phyloP scores from a whole-genome alignment of 2,113 vertebrate species.

The Zingel zingel region DNA sequence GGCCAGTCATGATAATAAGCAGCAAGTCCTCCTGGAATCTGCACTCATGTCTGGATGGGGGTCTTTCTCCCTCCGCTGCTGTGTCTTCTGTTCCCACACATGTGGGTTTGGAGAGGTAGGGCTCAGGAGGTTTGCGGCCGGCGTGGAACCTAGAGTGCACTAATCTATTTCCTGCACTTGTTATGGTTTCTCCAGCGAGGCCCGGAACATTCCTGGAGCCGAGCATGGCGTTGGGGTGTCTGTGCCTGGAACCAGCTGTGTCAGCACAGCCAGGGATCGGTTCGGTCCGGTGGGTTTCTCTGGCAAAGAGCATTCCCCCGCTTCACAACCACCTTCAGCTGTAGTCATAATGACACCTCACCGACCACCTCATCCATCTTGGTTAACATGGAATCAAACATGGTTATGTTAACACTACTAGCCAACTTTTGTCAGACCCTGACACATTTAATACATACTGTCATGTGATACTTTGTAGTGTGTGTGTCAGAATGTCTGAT shows the following conservation, averaged over 20 bases:
- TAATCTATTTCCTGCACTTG: slow-evolving; percentile 95
- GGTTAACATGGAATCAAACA: slow-evolving; percentile 40
- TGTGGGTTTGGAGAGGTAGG: slow-evolving; percentile 79
- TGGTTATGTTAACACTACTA: slow-evolving; percentile 24
- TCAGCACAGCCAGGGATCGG: slow-evolving; percentile 86
- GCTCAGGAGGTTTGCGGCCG: slow-evolving; percentile 76
- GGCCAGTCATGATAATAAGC: slow-evolving; percentile 13
- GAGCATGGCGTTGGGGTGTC: slow-evolving; percentile 67
- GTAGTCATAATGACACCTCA: slow-evolving; percentile 42
- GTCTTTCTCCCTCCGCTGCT: slow-evolving; percentile 37
- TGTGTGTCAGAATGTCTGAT: slow-evolving; percentile 50
- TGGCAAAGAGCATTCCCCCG: slow-evolving; percentile 29
- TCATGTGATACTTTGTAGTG: slow-evolving; percentile 51
- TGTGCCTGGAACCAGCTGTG: slow-evolving; percentile 86
- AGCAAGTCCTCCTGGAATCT: slow-evolving; percentile 38
- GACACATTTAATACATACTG: slow-evolving; percentile 51
- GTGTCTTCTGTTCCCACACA: slow-evolving; percentile 77
- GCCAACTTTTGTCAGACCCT: slow-evolving; percentile 28
- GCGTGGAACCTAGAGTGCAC: slow-evolving; percentile 86
- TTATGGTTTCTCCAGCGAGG: slow-evolving; percentile 92
- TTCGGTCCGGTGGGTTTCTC: slow-evolving; percentile 53
- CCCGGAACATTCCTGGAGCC: slow-evolving; percentile 81
- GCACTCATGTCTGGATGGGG: slow-evolving; percentile 28
- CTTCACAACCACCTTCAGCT: slow-evolving; percentile 40
- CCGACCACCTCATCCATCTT: slow-evolving; percentile 59